These are phyloP conservation scores for Hyles lineata DNA, from an alignment of 2,888 invertebrate genomes.

Conservation along the genomic window DNA sequence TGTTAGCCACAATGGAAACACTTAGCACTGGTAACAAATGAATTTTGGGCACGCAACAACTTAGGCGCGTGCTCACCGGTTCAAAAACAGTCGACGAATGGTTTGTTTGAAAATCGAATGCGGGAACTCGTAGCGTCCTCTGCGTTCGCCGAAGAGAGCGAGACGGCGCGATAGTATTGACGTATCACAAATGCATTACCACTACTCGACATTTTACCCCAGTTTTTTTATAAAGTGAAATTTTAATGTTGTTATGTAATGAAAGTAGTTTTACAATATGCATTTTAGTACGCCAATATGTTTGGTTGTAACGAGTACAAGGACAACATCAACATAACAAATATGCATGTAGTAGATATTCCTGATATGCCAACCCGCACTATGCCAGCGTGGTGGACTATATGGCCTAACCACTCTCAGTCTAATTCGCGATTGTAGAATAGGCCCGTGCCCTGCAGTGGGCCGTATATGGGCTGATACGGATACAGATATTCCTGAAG, in stretches of 20 bases:
- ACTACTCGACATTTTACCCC: conserved; percentile 8
- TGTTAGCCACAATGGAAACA: conserved; percentile 42
- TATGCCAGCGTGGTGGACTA: no score
- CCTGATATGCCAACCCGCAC: no score
- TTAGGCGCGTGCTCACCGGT: conserved; percentile 44
- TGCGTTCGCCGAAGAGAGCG: conserved; percentile 40
- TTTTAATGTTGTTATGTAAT: not conserved
- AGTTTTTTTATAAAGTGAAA: not conserved
- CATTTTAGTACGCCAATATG: not conserved
- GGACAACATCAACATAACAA: no score
- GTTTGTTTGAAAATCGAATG: conserved; percentile 59
- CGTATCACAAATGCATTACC: conserved; percentile 42
- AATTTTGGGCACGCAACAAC: conserved; percentile 34
- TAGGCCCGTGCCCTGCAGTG: no score
- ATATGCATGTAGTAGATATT: no score
- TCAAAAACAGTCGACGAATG: conserved; percentile 53
- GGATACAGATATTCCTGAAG: no score
- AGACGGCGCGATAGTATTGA: conserved; percentile 44
- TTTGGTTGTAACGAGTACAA: no score
- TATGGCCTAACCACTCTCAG: no score
- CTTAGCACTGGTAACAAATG: conserved; percentile 51
- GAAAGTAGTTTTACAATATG: not conserved
- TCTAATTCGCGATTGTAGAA: no score
- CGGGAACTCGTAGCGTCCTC: conserved; percentile 42
- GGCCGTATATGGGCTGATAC: no score